Conservation (phyloP, 2,113 vertebrate species). For the Lepidothrix coronata region DNA sequence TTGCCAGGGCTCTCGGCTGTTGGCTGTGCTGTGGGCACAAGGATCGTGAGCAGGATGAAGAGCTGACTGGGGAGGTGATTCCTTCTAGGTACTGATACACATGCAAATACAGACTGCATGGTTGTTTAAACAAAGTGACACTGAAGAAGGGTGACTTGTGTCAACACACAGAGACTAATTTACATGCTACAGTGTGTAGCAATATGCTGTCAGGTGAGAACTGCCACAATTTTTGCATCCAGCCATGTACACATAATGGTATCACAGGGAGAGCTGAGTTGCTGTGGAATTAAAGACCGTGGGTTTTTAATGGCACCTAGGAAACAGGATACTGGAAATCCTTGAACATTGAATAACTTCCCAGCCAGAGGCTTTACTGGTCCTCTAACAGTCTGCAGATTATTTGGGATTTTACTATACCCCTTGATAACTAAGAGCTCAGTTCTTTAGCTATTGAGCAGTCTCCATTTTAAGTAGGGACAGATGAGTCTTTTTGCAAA, state of each 20-base stretch:
- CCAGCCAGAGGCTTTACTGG: not conserved
- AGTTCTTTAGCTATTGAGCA: not conserved
- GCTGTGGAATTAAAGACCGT: not conserved
- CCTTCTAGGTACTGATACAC: not conserved
- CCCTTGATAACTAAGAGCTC: not conserved
- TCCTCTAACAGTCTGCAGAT: not conserved
- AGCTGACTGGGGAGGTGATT: not conserved
- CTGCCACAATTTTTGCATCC: not conserved
- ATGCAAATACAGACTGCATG: accelerated
- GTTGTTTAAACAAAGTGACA: not conserved
- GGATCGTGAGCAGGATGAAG: not conserved
- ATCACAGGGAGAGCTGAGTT: not conserved
- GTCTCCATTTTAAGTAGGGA: not conserved
- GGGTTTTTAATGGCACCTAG: not conserved
- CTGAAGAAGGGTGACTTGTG: not conserved
- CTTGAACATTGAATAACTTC: not conserved
- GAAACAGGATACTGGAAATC: not conserved
- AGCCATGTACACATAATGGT: not conserved
- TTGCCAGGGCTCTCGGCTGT: not conserved
- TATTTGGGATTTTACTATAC: not conserved
- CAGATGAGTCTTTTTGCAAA: not conserved
- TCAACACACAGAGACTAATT: not conserved
- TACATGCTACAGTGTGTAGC: not conserved
- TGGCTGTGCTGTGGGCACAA: not conserved
- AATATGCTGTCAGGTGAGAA: not conserved